Evolutionary conservation across 2,888 invertebrate species (phyloP), one percentile per base, ranked within the genome.

Genomic region (Formica aserva): DNA sequence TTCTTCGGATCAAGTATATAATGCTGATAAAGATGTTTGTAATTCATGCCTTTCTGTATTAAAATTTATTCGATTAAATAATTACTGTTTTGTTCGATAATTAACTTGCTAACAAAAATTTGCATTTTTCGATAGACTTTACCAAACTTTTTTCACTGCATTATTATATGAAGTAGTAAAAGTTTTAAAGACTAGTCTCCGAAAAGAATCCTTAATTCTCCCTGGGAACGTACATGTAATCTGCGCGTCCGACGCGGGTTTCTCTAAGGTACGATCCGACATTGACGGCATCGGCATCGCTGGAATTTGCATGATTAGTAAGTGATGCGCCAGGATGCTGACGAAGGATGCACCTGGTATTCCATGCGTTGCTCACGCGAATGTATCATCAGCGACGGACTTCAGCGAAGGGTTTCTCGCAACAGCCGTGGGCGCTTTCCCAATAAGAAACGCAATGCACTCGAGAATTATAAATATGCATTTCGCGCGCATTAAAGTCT

Each of bases 221-320:
- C 15, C 32, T 57, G 57, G 41, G 41, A 78, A 71, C 57, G 55
- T 41, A 35, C 48, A 13, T 9, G 45, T n/a, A 52, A 8, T 52
- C 35, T 22, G 57, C 80, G 65, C 55, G 75, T 8, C 22, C 11
- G 41, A 60, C 67, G 78, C 35, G 62, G 69, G 85, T 89, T 87
- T 89, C 83, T 89, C 81, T 67, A 74, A 52, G 84, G 65, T 80
- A 85, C 29, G 18, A 78, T 65, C 60, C 65, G 62, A 78, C 57
- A 15, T 60, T 29, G 78, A 32, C 38, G 69, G 63, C 15, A 88
- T 38, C 57, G 84, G 74, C 66, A 55, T 84, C 84, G 83, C 63
- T 76, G 81, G 83, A 85, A 89, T 89, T 89, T 89, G 85, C 89
- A 89, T 89, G 90, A 90, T 89, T 90, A 86, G 90, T 69, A 75